Conservation (phyloP, 2,888 invertebrate species). For the Geophilus truncorum region DNA sequence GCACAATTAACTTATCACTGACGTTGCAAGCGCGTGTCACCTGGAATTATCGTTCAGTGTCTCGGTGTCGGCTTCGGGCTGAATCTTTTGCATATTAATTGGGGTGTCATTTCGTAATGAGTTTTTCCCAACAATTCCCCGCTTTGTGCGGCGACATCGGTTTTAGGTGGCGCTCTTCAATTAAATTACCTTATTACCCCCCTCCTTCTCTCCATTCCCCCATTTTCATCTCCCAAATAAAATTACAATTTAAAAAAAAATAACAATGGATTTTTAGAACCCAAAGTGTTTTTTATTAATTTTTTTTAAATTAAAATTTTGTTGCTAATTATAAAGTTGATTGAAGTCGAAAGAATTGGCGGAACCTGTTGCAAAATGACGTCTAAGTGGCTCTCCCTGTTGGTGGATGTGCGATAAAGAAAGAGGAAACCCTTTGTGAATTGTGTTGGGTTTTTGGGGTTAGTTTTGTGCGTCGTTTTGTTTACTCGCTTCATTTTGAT, state of each 20-base stretch:
- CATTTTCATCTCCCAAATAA: not conserved
- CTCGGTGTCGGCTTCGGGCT: not conserved
- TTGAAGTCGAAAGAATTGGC: not conserved
- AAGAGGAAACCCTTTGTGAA: not conserved
- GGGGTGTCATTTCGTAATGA: conserved; percentile 11
- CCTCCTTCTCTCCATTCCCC: not conserved
- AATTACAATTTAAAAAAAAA: not conserved
- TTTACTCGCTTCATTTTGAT: not conserved
- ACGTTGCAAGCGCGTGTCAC: conserved; percentile 3
- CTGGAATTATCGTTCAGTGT: conserved; percentile 12
- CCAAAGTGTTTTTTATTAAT: not conserved
- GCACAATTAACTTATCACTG: conserved; percentile 16
- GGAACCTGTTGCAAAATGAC: not conserved
- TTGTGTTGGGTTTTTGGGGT: no score
- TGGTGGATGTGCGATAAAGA: not conserved
- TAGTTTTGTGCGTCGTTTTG: no score
- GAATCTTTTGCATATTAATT: conserved; percentile 6
- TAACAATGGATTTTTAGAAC: no score
- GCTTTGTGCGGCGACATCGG: not conserved
- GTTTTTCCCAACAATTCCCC: not conserved
- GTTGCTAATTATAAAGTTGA: not conserved
- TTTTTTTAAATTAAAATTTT: not conserved
- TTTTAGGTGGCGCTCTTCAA: not conserved
- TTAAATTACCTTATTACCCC: not conserved
- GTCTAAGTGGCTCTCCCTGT: not conserved